Evolutionary conservation across 2,888 invertebrate genomes (phyloP), one percentile per base, ranked within the genome.

Genomic region (Linyphia triangularis): DNA sequence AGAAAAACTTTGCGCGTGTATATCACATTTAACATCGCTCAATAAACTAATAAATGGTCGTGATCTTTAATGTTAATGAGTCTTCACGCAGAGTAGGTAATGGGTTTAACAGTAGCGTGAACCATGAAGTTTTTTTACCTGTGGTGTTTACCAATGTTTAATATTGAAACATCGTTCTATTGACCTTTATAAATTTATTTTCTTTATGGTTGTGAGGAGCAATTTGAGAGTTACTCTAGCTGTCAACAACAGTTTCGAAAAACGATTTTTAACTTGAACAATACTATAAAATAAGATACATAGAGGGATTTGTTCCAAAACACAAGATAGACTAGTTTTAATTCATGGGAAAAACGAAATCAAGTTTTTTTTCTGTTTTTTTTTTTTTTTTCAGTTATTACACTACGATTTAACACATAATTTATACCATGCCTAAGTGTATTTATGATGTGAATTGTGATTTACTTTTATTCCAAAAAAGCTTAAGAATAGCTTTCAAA

Each of bases 11-110:
- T 4, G 5, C 33, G 33, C 9, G 4, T 33, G 9, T 9, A 51
- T 5, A 0, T 4, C 19, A 9, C 73, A 7, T 16, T 13, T 6
- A 22, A 19, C 33, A 57, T 26, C 40, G 37, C 13, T 37, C 61
- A 26, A 61, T 77, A 61, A 61, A 63, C 61, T 61, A 61, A 40
- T 77, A 77, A 61, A 33, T 19, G 77, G 26, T 63, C 26, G 37
- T 61, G 77, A 63, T 77, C 40, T 61, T 37, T 40, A n/a, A 59
- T 33, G 33, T 59, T 77, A 77, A 77, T 77, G 77, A 77, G 61
- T 63, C 63, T 37, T 61, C 77, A n/a, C 63, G 24, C 37, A 61
- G 22, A 2, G 16, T 5, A 51, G n/a, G 33, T 77, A 77, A 77
- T 77, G 61, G 77, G 63, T 77, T 77, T 28, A 40, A 40, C 19